These are phyloP conservation scores for Datnioides undecimradiatus DNA, from an alignment of 2,113 vertebrate genomes.

Conservation along the genomic window DNA sequence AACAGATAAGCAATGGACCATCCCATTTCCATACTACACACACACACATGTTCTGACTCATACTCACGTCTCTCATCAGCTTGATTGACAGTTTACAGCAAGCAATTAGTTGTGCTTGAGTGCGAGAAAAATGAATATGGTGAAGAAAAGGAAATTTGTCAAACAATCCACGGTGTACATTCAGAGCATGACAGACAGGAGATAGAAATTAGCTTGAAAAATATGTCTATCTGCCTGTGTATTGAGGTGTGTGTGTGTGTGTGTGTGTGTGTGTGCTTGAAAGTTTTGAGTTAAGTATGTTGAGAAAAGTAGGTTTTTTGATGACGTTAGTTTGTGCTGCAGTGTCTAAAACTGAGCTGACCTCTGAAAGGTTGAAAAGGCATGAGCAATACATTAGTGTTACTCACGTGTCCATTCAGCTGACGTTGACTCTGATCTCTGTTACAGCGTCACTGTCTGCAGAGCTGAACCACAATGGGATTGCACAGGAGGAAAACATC, in stretches of 20 bases:
- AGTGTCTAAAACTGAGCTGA: too few relatives aligned
- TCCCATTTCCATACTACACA: neutral
- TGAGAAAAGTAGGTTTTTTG: neutral
- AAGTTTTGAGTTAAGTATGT: neutral
- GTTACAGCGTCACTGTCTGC: too few relatives aligned
- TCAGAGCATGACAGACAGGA: slow-evolving; percentile 31
- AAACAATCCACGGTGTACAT: slow-evolving; percentile 28
- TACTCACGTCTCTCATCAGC: slow-evolving; percentile 15
- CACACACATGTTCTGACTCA: neutral
- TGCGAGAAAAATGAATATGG: slow-evolving; percentile 53
- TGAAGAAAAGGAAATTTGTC: slow-evolving; percentile 38
- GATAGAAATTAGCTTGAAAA: slow-evolving; percentile 20
- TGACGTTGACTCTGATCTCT: too few relatives aligned
- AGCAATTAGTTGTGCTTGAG: slow-evolving; percentile 60
- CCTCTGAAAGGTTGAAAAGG: too few relatives aligned
- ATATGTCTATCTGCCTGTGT: neutral
- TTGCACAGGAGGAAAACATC: too few relatives aligned
- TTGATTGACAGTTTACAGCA: slow-evolving; percentile 58
- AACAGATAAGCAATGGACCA: neutral
- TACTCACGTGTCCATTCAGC: too few relatives aligned
- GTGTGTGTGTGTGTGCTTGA: neutral
- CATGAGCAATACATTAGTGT: too few relatives aligned
- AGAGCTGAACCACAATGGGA: too few relatives aligned
- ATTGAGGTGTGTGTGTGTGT: slow-evolving; percentile 11
- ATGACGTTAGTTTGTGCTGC: too few relatives aligned